phyloP scores from a whole-genome alignment of 2,888 invertebrate genomes.

The Argyresthia albistria region DNA sequence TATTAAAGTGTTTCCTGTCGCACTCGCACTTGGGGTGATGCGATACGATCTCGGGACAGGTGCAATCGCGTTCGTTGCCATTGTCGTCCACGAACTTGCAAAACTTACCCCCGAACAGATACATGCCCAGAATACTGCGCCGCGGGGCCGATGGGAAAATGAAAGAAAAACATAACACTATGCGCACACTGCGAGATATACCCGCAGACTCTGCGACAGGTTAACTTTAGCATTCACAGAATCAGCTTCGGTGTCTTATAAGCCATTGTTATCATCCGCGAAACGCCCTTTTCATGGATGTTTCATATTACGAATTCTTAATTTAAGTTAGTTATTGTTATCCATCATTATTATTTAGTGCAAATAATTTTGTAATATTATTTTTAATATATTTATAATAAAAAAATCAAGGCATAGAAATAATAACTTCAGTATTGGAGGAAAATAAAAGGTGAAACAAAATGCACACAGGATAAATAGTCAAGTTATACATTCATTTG shows the following conservation, averaged over 20 bases:
- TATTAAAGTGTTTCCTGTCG: slow-evolving; percentile 99
- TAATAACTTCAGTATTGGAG: no score
- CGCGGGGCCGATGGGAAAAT: slow-evolving; percentile 59
- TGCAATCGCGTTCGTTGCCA: slow-evolving; percentile 89
- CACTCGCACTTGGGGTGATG: slow-evolving; percentile 93
- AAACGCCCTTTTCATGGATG: slow-evolving; percentile 39
- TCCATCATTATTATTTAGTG: slow-evolving; percentile 45
- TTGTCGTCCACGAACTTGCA: slow-evolving; percentile 95
- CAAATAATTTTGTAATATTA: slow-evolving; percentile 29
- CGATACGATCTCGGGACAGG: slow-evolving; percentile 92
- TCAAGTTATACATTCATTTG: no score
- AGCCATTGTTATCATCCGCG: slow-evolving; percentile 65
- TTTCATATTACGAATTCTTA: slow-evolving; percentile 13
- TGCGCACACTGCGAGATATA: slow-evolving; percentile 21
- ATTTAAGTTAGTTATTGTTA: slow-evolving; percentile 37
- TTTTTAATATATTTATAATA: slow-evolving; percentile 15
- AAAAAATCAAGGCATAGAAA: slow-evolving; percentile 13
- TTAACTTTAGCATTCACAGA: not conserved
- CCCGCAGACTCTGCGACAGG: not conserved
- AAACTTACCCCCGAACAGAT: slow-evolving; percentile 99
- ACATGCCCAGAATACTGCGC: slow-evolving; percentile 98
- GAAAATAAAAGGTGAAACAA: no score
- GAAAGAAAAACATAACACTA: slow-evolving; percentile 69
- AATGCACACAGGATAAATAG: no score
- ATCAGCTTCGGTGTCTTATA: slow-evolving; percentile 5